Percentiles rank a stretch among this genome's conserved stretches.
phyloP scores from a whole-genome alignment of 2,888 invertebrate species.

The Rhogogaster chlorosoma region DNA sequence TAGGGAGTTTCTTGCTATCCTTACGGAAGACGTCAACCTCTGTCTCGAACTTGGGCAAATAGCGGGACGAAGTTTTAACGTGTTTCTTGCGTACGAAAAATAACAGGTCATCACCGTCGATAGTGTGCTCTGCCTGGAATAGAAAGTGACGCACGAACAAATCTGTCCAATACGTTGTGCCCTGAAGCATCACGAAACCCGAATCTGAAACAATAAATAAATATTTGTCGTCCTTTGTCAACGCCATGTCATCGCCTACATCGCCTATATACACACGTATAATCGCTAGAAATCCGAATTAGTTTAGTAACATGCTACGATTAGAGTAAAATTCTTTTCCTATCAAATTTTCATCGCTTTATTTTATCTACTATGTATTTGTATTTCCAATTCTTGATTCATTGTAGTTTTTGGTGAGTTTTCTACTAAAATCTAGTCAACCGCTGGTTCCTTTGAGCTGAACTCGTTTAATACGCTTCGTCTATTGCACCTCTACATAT shows the following conservation, averaged over 20 bases:
- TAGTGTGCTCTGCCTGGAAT: slow-evolving; percentile 92
- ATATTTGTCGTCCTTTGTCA: background rate
- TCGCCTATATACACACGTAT: background rate
- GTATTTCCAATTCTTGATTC: too few relatives aligned
- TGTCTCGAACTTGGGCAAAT: slow-evolving; percentile 95
- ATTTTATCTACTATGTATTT: background rate
- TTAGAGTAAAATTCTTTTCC: background rate
- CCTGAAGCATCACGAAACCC: slow-evolving; percentile 95
- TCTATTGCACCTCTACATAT: background rate
- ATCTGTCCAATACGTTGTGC: slow-evolving; percentile 97
- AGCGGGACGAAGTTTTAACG: slow-evolving; percentile 91
- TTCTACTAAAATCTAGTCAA: background rate
- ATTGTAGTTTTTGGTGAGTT: too few relatives aligned
- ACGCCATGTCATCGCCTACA: background rate
- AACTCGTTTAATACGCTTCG: background rate
- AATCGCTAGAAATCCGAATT: background rate
- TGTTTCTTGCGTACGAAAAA: slow-evolving; percentile 97
- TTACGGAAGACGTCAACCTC: slow-evolving; percentile 98
- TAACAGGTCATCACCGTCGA: slow-evolving; percentile 95
- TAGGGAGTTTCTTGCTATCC: slow-evolving; percentile 97
- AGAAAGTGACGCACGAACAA: slow-evolving; percentile 96
- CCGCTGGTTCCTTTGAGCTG: background rate
- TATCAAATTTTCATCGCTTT: background rate
- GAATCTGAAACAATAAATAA: slow-evolving; percentile 83
- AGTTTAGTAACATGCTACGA: background rate